Evolutionary conservation across 1,140 invertebrate species (phyloP).

Genomic region (Wasmannia auropunctata): DNA sequence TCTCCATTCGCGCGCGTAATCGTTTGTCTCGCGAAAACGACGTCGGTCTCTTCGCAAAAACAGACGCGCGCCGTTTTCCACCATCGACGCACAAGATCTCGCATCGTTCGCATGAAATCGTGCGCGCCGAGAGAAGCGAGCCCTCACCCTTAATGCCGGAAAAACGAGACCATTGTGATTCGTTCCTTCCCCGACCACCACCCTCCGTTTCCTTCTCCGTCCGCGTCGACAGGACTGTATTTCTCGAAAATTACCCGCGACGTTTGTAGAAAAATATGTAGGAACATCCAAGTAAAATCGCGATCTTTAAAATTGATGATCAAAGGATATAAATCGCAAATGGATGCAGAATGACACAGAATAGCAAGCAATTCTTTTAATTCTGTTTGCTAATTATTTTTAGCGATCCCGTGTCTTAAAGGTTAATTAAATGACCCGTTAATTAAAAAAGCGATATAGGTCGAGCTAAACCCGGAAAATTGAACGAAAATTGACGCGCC

Average conservation of each 20-base stretch:
- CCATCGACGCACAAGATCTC: slow-evolving; percentile 24
- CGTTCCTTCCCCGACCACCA: slow-evolving; percentile 26
- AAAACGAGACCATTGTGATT: slow-evolving; percentile 69
- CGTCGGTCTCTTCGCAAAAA: not conserved
- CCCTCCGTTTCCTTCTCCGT: slow-evolving; percentile 33
- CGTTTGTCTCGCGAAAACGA: not conserved
- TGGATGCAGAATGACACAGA: not conserved
- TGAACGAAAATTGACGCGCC: not conserved
- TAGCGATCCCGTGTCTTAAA: not conserved
- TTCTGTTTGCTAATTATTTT: slow-evolving; percentile 31
- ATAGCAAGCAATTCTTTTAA: not conserved
- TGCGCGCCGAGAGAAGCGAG: slow-evolving; percentile 57
- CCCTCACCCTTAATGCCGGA: slow-evolving; percentile 50
- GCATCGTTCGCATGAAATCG: slow-evolving; percentile 54
- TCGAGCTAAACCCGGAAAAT: not conserved
- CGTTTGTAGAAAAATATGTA: not conserved
- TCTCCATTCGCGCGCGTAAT: not conserved
- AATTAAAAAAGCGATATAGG: not conserved
- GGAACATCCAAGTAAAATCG: not conserved
- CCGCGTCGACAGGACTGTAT: slow-evolving; percentile 9
- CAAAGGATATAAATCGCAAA: not conserved
- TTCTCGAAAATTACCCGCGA: slow-evolving; percentile 14
- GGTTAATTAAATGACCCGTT: slow-evolving; percentile 16
- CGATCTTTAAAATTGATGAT: not conserved
- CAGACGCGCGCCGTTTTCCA: slow-evolving; percentile 27